Evolutionary conservation across 1,140 invertebrate genomes (phyloP).

Genomic region (Planococcus citri): DNA sequence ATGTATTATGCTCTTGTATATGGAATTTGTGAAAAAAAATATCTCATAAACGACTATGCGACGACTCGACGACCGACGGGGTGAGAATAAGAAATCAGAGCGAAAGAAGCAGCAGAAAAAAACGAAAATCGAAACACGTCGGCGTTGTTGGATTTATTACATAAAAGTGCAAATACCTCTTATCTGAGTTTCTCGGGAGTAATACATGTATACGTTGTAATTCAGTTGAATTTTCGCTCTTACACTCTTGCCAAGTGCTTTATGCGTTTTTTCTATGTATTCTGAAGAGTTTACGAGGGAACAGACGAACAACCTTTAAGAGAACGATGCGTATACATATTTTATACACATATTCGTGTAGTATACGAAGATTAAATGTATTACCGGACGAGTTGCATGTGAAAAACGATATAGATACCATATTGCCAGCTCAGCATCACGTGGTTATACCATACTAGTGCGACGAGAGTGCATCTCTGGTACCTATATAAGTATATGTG

Average conservation of each 20-base stretch:
- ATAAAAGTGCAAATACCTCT: neutral
- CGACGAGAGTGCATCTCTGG: too few relatives aligned
- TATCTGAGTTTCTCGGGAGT: neutral
- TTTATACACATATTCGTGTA: too few relatives aligned
- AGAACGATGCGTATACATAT: too few relatives aligned
- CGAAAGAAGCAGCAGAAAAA: neutral
- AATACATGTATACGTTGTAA: neutral
- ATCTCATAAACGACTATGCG: neutral
- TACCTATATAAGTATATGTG: too few relatives aligned
- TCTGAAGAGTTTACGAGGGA: too few relatives aligned
- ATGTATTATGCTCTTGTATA: neutral
- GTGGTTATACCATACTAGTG: neutral
- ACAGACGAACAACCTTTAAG: too few relatives aligned
- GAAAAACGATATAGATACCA: neutral
- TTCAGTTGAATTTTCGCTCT: neutral
- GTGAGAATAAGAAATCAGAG: too few relatives aligned
- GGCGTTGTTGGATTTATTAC: neutral
- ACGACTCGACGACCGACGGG: too few relatives aligned
- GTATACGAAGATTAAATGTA: neutral
- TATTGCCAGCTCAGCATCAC: neutral
- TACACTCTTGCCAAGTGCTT: neutral
- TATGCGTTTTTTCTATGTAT: slow-evolving; percentile 1
- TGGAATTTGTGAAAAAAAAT: neutral
- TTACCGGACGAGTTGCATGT: neutral
- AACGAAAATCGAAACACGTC: neutral